Percentiles rank a stretch among this genome's conserved stretches.
phyloP scores from a whole-genome alignment of 2,888 invertebrate genomes.

The Chrysodeixis includens region DNA sequence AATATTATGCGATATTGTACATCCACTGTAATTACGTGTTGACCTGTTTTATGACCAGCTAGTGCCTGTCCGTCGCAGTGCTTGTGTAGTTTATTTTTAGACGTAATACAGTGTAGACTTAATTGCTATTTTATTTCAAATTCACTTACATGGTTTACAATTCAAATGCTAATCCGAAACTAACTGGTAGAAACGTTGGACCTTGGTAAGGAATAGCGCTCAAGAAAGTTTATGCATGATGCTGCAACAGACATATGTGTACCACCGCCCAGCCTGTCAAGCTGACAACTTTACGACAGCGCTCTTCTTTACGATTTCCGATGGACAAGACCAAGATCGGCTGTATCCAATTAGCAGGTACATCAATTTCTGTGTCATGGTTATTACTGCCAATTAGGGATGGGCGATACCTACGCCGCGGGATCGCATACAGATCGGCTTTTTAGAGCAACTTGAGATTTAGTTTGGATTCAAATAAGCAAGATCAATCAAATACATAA shows the following conservation, averaged over 20 bases:
- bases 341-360: conserved; percentile 62
- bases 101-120: conserved; percentile 39
- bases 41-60: conserved; percentile 59
- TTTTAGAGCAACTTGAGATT: conserved; percentile 49
- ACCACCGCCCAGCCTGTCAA: conserved; percentile 55
- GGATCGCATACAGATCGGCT: conserved; percentile 42
- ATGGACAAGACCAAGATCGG: conserved; percentile 62
- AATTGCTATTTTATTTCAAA: conserved; percentile 29
- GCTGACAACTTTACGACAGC: conserved; percentile 61
- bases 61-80: conserved; percentile 36
- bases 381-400: conserved; percentile 59
- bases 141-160: conserved; percentile 24
- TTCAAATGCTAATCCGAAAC: conserved; percentile 40
- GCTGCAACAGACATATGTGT: conserved; percentile 57
- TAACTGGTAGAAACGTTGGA: conserved; percentile 39
- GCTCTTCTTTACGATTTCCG: conserved; percentile 66
- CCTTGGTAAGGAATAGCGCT: conserved; percentile 47
- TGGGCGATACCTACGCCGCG: conserved; percentile 46
- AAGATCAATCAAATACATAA: not conserved
- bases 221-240: conserved; percentile 58
- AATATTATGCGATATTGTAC: conserved; percentile 63
- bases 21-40: conserved; percentile 63
- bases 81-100: conserved; percentile 46
- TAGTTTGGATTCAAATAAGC: conserved; percentile 28
- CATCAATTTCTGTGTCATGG: conserved; percentile 61